Conservation (phyloP, 2,797 vertebrate species). For the Falco cherrug region DNA sequence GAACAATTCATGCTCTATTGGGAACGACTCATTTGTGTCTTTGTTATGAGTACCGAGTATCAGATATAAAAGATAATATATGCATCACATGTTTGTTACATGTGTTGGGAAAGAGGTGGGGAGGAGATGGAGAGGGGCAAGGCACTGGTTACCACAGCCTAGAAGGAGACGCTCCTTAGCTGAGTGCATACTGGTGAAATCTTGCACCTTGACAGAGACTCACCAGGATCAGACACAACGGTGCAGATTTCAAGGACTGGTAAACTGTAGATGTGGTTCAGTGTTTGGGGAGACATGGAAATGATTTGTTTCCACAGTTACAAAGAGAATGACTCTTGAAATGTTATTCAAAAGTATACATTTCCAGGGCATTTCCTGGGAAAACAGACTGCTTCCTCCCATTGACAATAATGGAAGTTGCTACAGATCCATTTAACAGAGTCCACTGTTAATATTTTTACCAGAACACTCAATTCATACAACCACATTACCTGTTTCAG, state of each 20-base stretch:
- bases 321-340: not conserved
- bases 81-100: not conserved
- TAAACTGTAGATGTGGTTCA: not conserved
- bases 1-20: not conserved
- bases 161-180: not conserved
- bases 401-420: not conserved
- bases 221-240: not conserved
- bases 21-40: not conserved
- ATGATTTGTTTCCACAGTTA: not conserved
- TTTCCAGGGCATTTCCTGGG: not conserved
- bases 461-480: not conserved
- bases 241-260: not conserved
- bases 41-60: not conserved
- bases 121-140: not conserved
- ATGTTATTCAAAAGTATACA: not conserved
- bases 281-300: not conserved
- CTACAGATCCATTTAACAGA: not conserved
- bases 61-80: not conserved
- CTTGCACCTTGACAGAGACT: not conserved
- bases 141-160: not conserved
- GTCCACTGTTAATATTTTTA: not conserved
- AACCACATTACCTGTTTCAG: constrained; percentile 81
- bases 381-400: not conserved
- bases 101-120: not conserved
- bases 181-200: not conserved